Base-by-base conservation (phyloP, 1,140 invertebrate genomes). In the Pinna nobilis region DNA sequence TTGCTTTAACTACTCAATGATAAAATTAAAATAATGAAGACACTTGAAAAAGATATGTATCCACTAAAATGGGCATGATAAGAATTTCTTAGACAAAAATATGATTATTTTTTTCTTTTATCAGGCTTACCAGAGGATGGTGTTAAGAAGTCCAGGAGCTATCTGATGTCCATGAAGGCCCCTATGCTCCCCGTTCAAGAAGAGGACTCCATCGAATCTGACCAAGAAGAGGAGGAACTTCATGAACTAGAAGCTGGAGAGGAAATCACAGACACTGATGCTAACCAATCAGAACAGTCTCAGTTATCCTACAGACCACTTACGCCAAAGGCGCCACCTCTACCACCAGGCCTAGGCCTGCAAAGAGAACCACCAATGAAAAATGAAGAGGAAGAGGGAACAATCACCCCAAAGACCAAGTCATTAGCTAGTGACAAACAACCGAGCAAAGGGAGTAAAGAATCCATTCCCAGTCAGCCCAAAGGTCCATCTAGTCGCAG, bases 231-330 rank as follows among this genome's bases (percentile, higher is more conserved):
- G 23, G 74, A 74, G n/a, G 75, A 74, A 32, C 70, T 74, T 28
- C 65, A 65, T 32, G 77, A 80, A 33, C 63, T 81, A 11, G 69
- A 75, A 25, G 64, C 67, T 9, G 67, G 70, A 57, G 81, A 81
- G 15, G 77, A 80, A 41, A 74, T 74, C 13, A 68, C 72, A 13
- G 74, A 79, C 47, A 66, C 61, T 55, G 75, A 71, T 39, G 35
- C 47, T 47, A 61, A 81, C 57, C 76, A 74, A 41, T 84, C 82
- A 11, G 76, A 82, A 32, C 77, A 73, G 23, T 87, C 85, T 7
- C 86, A 87, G 73, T 64, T 88, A 47, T 88, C 87, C 7, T 85
- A 86, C 73, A 84, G 82, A 67, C 63, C 84, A 44, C 74, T 87
- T 67, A 81, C 84, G 13, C 86, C 87, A 0, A 82, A 87, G 67